Conservation (phyloP, 2,888 invertebrate genomes). For the Dryomyza anilis region DNA sequence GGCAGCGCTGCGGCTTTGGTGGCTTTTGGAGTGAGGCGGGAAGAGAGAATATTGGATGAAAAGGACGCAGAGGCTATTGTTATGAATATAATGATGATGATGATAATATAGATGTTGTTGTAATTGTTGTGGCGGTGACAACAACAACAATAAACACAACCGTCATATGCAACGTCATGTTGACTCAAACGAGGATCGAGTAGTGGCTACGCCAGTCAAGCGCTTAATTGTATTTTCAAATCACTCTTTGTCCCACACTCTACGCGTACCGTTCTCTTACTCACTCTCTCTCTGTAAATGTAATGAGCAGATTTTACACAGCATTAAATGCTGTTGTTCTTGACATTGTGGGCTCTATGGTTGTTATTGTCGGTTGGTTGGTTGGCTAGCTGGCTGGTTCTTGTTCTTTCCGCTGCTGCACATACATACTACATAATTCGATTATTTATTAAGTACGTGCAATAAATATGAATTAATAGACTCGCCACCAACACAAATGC, state of each 20-base stretch:
- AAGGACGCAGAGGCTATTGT: no score
- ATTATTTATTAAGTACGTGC: constrained; percentile 20
- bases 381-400: no score
- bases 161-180: not conserved
- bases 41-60: not conserved
- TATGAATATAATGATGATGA: no score
- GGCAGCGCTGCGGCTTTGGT: not conserved
- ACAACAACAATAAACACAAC: not conserved
- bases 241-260: not conserved
- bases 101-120: not conserved
- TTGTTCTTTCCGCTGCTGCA: no score
- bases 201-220: not conserved
- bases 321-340: no score
- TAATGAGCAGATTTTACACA: no score
- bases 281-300: no score
- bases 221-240: constrained; percentile 12
- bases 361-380: no score
- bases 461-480: constrained; percentile 21
- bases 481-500: constrained; percentile 4
- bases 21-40: not conserved
- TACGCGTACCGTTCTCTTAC: no score
- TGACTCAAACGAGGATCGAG: not conserved
- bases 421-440: no score
- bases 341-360: not conserved
- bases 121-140: not conserved